Conservation (phyloP, 2,888 invertebrate genomes). For the Eupelmus urozonus region DNA sequence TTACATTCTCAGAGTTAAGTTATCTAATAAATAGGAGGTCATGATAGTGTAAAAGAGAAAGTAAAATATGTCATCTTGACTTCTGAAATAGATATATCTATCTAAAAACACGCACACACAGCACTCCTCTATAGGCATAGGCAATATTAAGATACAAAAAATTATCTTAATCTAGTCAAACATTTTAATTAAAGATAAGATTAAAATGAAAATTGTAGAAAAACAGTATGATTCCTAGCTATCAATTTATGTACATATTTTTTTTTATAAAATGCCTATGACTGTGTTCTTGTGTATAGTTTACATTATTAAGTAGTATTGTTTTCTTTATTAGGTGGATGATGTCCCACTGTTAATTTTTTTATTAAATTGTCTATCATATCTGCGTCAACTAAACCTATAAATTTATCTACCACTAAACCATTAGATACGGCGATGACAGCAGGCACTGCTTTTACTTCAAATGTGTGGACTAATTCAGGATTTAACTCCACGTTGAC, state of each 20-base stretch:
- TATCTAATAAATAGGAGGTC: not conserved
- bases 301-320: conserved; percentile 23
- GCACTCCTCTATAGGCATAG: not conserved
- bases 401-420: conserved; percentile 90
- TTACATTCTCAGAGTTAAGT: not conserved
- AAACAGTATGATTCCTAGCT: not conserved
- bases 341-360: conserved; percentile 76
- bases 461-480: conserved; percentile 88
- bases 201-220: not conserved
- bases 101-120: conserved; percentile 8
- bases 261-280: conserved; percentile 18
- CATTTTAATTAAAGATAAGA: not conserved
- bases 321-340: conserved; percentile 25
- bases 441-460: conserved; percentile 90
- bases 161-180: not conserved
- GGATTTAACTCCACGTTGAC: conserved; percentile 90
- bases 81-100: not conserved
- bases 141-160: conserved; percentile 23
- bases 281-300: not conserved
- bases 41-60: not conserved
- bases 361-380: conserved; percentile 89
- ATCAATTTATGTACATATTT: not conserved
- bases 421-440: conserved; percentile 90
- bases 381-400: conserved; percentile 89
- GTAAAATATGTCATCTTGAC: not conserved